These are phyloP conservation scores for Crypturellus undulatus DNA, from an alignment of 2,113 vertebrate species.

Conservation along the genomic window DNA sequence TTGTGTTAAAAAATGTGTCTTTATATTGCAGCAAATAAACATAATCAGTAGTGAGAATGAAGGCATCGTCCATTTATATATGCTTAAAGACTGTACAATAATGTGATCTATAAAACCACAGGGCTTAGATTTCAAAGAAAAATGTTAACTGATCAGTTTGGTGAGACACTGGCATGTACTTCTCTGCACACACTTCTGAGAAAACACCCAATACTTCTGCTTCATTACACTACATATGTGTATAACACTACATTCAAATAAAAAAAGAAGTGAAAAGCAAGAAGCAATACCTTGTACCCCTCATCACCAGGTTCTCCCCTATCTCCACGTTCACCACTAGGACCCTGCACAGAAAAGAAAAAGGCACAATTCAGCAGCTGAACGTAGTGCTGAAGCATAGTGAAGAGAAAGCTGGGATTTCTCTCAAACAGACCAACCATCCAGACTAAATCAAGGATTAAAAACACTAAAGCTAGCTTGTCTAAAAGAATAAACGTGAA, in stretches of 20 bases:
- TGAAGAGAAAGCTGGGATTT: neutral
- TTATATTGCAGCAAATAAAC: neutral
- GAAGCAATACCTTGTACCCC: conserved; percentile 89
- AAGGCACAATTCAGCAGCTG: conserved; percentile 8
- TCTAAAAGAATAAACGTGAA: neutral
- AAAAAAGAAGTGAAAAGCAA: neutral
- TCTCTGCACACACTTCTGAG: neutral
- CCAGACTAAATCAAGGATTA: neutral
- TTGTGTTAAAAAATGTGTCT: rapidly evolving
- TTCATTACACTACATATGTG: neutral
- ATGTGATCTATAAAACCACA: neutral
- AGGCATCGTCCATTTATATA: neutral
- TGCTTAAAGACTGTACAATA: neutral
- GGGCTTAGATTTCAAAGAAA: neutral
- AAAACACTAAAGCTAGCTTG: neutral
- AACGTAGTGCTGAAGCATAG: neutral
- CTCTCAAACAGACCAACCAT: neutral
- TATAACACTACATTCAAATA: neutral
- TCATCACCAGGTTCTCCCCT: conserved; percentile 89
- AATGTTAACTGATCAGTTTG: neutral
- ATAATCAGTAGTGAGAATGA: neutral
- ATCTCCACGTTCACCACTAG: conserved; percentile 87
- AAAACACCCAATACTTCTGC: neutral
- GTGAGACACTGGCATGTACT: neutral
- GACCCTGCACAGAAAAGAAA: conserved; percentile 82